These are phyloP conservation scores for Pycnomerus fuliginosus DNA, from an alignment of 2,888 invertebrate genomes.

Conservation along the genomic window DNA sequence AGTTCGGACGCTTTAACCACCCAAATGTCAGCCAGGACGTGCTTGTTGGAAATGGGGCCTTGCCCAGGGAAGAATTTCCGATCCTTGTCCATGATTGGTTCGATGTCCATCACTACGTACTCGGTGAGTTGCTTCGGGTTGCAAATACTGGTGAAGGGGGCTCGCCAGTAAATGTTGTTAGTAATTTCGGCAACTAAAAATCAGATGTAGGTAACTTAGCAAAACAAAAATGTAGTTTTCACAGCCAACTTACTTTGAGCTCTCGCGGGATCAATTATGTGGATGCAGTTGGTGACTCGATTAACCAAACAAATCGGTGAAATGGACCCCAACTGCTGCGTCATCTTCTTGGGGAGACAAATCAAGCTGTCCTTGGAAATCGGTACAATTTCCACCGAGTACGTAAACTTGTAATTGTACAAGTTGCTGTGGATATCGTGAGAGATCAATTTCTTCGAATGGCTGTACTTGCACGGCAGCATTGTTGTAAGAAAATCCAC, in stretches of 20 bases:
- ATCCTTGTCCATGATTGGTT: conserved; percentile 73
- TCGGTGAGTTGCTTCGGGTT: conserved; percentile 89
- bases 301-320: conserved; percentile 84
- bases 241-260: conserved; percentile 69
- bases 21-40: conserved; percentile 92
- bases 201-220: conserved; percentile 6
- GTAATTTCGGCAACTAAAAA: conserved; percentile 79
- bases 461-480: conserved; percentile 83
- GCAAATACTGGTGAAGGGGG: conserved; percentile 84
- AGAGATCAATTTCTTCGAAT: conserved; percentile 93
- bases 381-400: conserved; percentile 93
- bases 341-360: conserved; percentile 83
- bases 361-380: conserved; percentile 92
- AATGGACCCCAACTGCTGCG: conserved; percentile 85
- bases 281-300: conserved; percentile 85
- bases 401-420: conserved; percentile 95
- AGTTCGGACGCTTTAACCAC: conserved; percentile 84
- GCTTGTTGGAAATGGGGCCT: conserved; percentile 82
- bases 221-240: no score
- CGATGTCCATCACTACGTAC: conserved; percentile 94
- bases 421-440: conserved; percentile 97
- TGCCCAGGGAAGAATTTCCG: conserved; percentile 82
- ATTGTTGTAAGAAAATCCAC: conserved; percentile 88
- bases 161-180: conserved; percentile 78
- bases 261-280: conserved; percentile 88